Percentiles rank a stretch among this genome's conserved stretches.
phyloP scores from a whole-genome alignment of 1,140 invertebrate genomes.

The Drosophila grimshawi region DNA sequence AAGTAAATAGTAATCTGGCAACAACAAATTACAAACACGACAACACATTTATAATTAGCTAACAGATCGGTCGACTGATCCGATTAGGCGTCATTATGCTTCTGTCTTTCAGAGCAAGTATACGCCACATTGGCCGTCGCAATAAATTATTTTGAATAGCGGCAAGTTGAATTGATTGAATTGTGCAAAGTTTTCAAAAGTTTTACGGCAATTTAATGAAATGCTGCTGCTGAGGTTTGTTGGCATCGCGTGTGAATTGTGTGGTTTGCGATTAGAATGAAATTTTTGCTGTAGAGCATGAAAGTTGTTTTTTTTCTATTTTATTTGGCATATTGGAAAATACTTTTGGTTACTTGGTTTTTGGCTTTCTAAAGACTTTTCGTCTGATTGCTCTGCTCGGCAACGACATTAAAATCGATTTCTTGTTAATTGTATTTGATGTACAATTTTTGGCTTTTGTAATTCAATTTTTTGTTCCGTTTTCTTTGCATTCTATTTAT shows the following conservation, averaged over 20 bases:
- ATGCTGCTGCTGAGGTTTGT: slow-evolving; percentile 67
- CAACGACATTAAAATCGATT: slow-evolving; percentile 70
- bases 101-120: slow-evolving; percentile 35
- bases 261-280: slow-evolving; percentile 57
- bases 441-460: slow-evolving; percentile 31
- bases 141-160: neutral
- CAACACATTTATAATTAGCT: neutral
- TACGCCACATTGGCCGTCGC: slow-evolving; percentile 45
- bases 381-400: slow-evolving; percentile 56
- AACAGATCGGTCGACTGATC: neutral
- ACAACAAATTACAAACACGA: too few species aligned
- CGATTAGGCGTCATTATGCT: slow-evolving; percentile 12
- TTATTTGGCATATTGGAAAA: slow-evolving; percentile 42
- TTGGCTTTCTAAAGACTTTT: slow-evolving; percentile 34
- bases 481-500: slow-evolving; percentile 27
- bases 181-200: slow-evolving; percentile 77
- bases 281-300: slow-evolving; percentile 42
- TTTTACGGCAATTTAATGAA: slow-evolving; percentile 72
- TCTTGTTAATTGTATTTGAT: slow-evolving; percentile 62
- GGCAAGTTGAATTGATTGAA: slow-evolving; percentile 67
- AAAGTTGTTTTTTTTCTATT: slow-evolving; percentile 30
- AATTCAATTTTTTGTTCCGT: slow-evolving; percentile 25
- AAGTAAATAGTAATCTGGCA: too few species aligned
- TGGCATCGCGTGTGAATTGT: slow-evolving; percentile 50
- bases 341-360: slow-evolving; percentile 17